Evolutionary conservation across 1,140 invertebrate genomes (phyloP).

Genomic region (Drosophila punjabiensis): DNA sequence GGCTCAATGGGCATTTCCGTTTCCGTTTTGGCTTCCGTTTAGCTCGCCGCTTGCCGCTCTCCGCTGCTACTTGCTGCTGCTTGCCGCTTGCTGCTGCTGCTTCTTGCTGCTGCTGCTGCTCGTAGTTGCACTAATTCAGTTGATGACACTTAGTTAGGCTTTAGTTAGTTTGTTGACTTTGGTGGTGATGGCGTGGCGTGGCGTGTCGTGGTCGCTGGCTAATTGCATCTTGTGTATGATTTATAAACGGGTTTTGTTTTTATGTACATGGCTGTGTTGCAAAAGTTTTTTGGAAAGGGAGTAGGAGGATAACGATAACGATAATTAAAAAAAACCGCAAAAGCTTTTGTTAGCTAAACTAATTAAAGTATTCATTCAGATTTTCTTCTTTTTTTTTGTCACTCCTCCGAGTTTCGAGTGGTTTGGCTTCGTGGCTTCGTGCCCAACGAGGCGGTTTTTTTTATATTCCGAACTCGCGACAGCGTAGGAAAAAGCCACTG

Average conservation of each 20-base stretch:
- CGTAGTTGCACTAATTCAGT: constrained; percentile 43
- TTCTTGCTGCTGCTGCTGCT: constrained; percentile 19
- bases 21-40: constrained; percentile 39
- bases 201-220: constrained; percentile 43
- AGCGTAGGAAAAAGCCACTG: constrained; percentile 58
- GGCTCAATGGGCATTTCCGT: constrained; percentile 74
- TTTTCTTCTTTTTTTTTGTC: constrained; percentile 8
- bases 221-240: constrained; percentile 54
- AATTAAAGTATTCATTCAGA: constrained; percentile 63
- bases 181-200: constrained; percentile 24
- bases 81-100: constrained; percentile 21
- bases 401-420: constrained; percentile 28
- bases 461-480: constrained; percentile 42
- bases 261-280: constrained; percentile 70
- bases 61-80: constrained; percentile 9
- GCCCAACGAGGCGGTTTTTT: constrained; percentile 74
- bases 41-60: not conserved
- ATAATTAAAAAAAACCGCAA: constrained; percentile 45
- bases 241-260: constrained; percentile 69
- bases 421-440: constrained; percentile 60
- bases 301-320: not conserved
- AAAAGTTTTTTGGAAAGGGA: not conserved
- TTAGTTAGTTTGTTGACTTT: constrained; percentile 53
- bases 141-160: constrained; percentile 36
- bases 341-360: constrained; percentile 43